Percentiles rank a stretch among this genome's conserved stretches.
phyloP scores from a whole-genome alignment of 2,888 invertebrate genomes.

The Beris morrisii region DNA sequence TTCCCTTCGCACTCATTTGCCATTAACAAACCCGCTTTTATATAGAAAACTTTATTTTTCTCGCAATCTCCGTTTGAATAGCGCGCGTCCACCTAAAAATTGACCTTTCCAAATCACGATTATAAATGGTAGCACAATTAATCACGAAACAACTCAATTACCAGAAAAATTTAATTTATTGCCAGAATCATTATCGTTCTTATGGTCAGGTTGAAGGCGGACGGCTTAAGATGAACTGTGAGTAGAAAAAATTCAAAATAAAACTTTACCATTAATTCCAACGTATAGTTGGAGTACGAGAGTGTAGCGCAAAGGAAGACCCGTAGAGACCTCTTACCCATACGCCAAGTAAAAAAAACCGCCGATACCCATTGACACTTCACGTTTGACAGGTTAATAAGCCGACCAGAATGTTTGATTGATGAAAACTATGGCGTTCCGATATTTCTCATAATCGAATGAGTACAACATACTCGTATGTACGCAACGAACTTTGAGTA shows the following conservation, averaged over 20 bases:
- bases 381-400: slow-evolving; percentile 39
- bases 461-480: neutral
- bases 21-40: too few relatives aligned
- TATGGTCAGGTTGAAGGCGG: slow-evolving; percentile 27
- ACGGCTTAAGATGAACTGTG: slow-evolving; percentile 28
- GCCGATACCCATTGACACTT: slow-evolving; percentile 38
- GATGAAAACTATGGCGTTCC: slow-evolving; percentile 34
- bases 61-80: too few relatives aligned
- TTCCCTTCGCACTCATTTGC: too few relatives aligned
- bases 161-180: slow-evolving; percentile 32
- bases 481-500: neutral
- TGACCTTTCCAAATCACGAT: slow-evolving; percentile 30
- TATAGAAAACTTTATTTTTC: too few relatives aligned
- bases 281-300: neutral
- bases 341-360: slow-evolving; percentile 5
- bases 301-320: slow-evolving; percentile 11
- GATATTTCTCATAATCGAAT: slow-evolving; percentile 6
- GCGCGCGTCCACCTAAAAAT: slow-evolving; percentile 23
- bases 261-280: slow-evolving; percentile 20
- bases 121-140: slow-evolving; percentile 33
- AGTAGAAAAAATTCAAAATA: slow-evolving; percentile 15
- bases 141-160: slow-evolving; percentile 33
- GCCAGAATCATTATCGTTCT: slow-evolving; percentile 32
- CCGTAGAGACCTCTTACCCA: slow-evolving; percentile 23
- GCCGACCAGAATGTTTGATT: slow-evolving; percentile 36